Evolutionary conservation across 2,113 vertebrate genomes (phyloP).

Genomic region (Corythornis madagascariensis): DNA sequence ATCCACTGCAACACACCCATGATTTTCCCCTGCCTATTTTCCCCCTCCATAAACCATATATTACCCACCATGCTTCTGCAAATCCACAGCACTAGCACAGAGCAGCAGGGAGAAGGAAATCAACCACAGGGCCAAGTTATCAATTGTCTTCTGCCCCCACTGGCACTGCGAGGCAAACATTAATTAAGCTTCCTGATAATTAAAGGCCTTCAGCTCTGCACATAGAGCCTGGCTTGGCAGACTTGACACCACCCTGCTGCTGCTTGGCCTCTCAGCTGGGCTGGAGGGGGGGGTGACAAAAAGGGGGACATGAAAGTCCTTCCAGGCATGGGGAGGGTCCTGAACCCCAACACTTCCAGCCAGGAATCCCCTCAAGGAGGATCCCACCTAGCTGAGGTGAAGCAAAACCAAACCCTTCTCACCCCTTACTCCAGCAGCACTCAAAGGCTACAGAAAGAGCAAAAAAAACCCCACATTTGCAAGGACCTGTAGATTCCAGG

Average conservation of each 20-base stretch:
- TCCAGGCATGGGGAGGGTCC: not conserved
- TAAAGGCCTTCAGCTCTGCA: not conserved
- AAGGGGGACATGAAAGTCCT: not conserved
- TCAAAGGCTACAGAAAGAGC: not conserved
- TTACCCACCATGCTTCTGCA: not conserved
- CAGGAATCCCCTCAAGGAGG: not conserved
- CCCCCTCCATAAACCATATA: not conserved
- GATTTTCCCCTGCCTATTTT: not conserved
- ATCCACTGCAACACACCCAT: not conserved
- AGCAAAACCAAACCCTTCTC: not conserved
- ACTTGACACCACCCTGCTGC: not conserved
- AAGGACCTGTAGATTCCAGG: not conserved
- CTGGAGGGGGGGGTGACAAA: not conserved
- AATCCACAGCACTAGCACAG: not conserved
- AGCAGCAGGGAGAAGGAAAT: not conserved
- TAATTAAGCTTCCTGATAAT: conserved; percentile 25
- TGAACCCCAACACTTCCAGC: not conserved
- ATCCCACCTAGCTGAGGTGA: not conserved
- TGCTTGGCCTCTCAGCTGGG: not conserved
- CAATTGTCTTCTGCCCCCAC: not conserved
- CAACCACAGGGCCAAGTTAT: not conserved
- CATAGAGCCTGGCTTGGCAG: not conserved
- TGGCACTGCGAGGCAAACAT: not conserved
- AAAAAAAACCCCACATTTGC: not conserved
- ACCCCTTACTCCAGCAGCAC: not conserved